phyloP scores from a whole-genome alignment of 2,888 invertebrate species.

The Rhyacophila evoluta region DNA sequence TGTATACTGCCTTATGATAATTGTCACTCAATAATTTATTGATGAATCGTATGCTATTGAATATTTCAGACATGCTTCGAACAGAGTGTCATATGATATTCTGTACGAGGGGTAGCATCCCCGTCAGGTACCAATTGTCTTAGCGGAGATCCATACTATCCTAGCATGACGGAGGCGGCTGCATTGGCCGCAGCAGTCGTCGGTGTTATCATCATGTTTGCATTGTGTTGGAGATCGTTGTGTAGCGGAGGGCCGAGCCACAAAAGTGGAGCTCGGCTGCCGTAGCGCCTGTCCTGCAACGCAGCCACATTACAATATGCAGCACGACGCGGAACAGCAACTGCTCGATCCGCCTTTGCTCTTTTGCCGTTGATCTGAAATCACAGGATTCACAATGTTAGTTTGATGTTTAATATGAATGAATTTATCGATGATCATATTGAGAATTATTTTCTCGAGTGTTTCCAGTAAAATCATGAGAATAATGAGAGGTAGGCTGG shows the following conservation, averaged over 20 bases:
- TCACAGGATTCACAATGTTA: constrained; percentile 49
- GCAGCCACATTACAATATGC: constrained; percentile 84
- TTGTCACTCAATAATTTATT: too few relatives aligned
- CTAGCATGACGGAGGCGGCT: not conserved
- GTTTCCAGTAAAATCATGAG: too few relatives aligned
- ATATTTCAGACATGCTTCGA: not conserved
- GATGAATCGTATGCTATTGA: not conserved
- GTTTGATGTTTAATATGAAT: too few relatives aligned
- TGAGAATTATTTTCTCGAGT: too few relatives aligned
- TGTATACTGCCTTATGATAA: too few relatives aligned
- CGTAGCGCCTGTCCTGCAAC: not conserved
- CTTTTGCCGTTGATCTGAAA: constrained; percentile 94
- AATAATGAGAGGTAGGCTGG: too few relatives aligned
- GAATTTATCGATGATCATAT: too few relatives aligned
- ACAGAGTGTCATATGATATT: not conserved
- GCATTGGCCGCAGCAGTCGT: not conserved
- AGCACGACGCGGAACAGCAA: constrained; percentile 94
- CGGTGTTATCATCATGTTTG: not conserved
- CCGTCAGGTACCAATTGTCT: constrained; percentile 22
- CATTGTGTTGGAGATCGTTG: constrained; percentile 30
- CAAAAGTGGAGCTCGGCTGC: not conserved
- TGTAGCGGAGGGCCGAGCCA: not conserved
- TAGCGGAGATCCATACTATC: constrained; percentile 9
- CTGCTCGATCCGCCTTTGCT: constrained; percentile 95
- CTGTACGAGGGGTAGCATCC: constrained; percentile 17